A percentile compares a stretch with the other conserved stretches of the same genome.
Conservation (phyloP, 2,797 vertebrate genomes). For the Mormyrops boulengeri region DNA sequence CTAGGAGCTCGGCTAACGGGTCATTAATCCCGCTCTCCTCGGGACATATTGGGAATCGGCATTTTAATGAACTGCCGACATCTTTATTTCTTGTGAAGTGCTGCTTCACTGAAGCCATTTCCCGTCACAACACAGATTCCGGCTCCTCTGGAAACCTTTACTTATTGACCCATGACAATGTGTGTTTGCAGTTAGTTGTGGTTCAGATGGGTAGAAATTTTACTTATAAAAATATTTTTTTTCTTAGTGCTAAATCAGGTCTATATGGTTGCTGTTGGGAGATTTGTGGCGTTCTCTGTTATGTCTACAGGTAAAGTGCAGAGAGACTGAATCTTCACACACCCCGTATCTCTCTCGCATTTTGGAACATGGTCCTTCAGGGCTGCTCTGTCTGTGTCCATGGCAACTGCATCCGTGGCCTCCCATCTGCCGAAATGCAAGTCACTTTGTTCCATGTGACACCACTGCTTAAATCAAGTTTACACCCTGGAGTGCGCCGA, state of each 20-base stretch:
- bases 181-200: background rate
- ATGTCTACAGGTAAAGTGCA: constrained; percentile 1
- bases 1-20: background rate
- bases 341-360: background rate
- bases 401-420: constrained; percentile 8
- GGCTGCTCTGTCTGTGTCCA: constrained; percentile 12
- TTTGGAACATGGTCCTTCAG: constrained; percentile 9
- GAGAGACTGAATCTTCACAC: background rate
- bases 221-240: background rate
- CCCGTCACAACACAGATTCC: background rate
- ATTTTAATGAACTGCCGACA: background rate
- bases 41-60: background rate
- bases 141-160: background rate
- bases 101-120: background rate
- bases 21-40: background rate
- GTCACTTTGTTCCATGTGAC: constrained; percentile 11
- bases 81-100: background rate
- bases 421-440: background rate
- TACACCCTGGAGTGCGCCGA: background rate
- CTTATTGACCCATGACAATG: background rate
- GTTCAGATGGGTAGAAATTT: background rate
- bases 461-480: constrained; percentile 15
- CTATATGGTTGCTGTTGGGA: background rate
- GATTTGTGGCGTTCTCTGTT: background rate
- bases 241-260: background rate